Evolutionary conservation across 2,113 vertebrate genomes (phyloP), one percentile per base, ranked within the genome.

Genomic region (Myanophis thanlyinensis): DNA sequence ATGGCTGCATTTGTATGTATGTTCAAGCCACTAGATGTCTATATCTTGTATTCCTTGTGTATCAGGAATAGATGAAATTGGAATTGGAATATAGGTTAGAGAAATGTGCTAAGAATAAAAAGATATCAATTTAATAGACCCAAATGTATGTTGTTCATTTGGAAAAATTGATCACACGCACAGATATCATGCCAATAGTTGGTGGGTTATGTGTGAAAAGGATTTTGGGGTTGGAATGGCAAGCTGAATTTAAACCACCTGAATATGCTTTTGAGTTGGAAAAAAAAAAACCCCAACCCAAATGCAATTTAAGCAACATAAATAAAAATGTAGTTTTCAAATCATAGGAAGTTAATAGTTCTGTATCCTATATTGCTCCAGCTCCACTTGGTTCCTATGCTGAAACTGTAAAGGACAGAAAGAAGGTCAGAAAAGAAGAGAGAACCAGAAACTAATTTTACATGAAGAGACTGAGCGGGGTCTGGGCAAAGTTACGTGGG

Each of bases 1-100:
- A 8, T 0, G 46, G 51, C 11, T 89, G 51, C 18, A 18, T 2
- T 89, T 52, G 25, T 15, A 30, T 52, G 25, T 15, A 30, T 49
- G 35, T 88, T 92, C n/a, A 73, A 35, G 15, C 56, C 91, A 92
- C 91, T 88, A 80, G 91, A 80, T 92, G 86, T 44, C 35, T 47
- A 25, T n/a, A 49, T 13, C 52, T 89, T 80, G 35, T 10, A 44
- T 44, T n/a, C n/a, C 73, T 10, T 80, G 35, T 8, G 44, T 40
- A 44, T 80, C 73, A 44, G 35, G 20, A 10, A 44, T 22, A 80
- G 35, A 80, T 80, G 5, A 44, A 80, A 40, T 80, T 80, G 18
- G 67, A 40, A 80, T 40, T 80, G 35, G 73, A 80, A 80, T 44
- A 44, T 80, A 80, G 35, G 67, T 40, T 40, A 20, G 7, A 40